Base-by-base conservation (phyloP, 2,113 vertebrate species). In the Elachura formosa region DNA sequence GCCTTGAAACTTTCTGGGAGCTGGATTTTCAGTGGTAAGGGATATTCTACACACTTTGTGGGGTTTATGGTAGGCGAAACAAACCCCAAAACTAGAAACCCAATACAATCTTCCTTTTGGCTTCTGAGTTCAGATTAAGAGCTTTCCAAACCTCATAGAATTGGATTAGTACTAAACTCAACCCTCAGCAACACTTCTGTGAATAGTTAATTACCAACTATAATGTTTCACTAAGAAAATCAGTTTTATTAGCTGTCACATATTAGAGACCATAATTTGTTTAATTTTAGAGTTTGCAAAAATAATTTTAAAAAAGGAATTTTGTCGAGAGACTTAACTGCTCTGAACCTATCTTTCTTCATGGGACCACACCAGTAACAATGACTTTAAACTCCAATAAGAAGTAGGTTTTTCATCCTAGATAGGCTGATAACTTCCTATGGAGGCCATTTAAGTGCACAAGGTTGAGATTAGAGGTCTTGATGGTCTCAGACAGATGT, bases 71-170 rank as follows among this genome's bases (percentile, higher is more conserved):
- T 38, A 51, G 23, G 7, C 62, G 36, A 90, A 92, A 29, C 23
- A 49, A 43, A 64, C 34, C 5, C 3, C 6, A 43, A 73, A 76
- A 0, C 4, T 22, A 43, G 26, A 2, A 78, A 10, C 4, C 5
- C 14, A 46, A 40, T 0, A 0, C 15, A 38, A 10, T 59, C 10
- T 14, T 54, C 81, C 41, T 9, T 64, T 79, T 56, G 14, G 1
- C 6, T 55, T 84, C 43, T 0, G 0, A 56, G 11, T 61, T 54
- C 41, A 66, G 23, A 67, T 41, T 78, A 62, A 3, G 5, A 54
- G 4, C 1, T 63, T 77, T 67, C 23, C n/a, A 54, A 84, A 71
- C 25, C 4, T 31, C 21, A 23, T 36, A 52, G 21, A 81, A 34
- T 1, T 34, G 6, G 55, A 43, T 66, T 46, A 71, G 18, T 41